Conservation (phyloP, 2,888 invertebrate species). For the Thecocarcelia acutangulata region DNA sequence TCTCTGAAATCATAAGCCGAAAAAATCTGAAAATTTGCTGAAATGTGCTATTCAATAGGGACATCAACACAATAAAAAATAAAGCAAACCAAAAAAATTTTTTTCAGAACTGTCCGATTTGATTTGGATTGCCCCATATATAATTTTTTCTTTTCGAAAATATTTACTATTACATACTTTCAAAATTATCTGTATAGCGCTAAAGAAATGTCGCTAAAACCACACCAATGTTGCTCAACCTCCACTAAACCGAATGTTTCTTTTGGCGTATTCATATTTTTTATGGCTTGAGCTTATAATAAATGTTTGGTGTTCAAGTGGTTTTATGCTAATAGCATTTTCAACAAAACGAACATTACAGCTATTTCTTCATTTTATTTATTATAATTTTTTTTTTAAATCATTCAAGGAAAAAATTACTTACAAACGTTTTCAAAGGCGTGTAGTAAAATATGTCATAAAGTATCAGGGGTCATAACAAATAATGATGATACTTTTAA, state of each 20-base stretch:
- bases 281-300: constrained; percentile 64
- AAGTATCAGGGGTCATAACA: constrained; percentile 70
- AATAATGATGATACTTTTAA: constrained; percentile 79
- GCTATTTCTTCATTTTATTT: constrained; percentile 5
- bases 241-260: constrained; percentile 10
- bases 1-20: too few species aligned
- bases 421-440: constrained; percentile 46
- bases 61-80: too few species aligned
- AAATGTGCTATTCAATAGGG: too few species aligned
- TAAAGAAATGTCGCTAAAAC: background rate
- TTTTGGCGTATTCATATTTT: background rate
- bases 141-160: too few species aligned
- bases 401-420: constrained; percentile 14
- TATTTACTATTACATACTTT: too few species aligned
- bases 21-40: too few species aligned
- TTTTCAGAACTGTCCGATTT: too few species aligned
- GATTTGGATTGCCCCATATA: too few species aligned
- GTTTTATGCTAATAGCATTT: constrained; percentile 77
- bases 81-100: too few species aligned
- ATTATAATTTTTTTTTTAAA: too few species aligned
- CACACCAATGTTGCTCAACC: background rate
- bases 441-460: constrained; percentile 12
- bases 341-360: constrained; percentile 40
- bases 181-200: background rate
- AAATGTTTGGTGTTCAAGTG: constrained; percentile 72